Conservation (phyloP, 2,888 invertebrate species). For the Ornithoptera priamus region DNA sequence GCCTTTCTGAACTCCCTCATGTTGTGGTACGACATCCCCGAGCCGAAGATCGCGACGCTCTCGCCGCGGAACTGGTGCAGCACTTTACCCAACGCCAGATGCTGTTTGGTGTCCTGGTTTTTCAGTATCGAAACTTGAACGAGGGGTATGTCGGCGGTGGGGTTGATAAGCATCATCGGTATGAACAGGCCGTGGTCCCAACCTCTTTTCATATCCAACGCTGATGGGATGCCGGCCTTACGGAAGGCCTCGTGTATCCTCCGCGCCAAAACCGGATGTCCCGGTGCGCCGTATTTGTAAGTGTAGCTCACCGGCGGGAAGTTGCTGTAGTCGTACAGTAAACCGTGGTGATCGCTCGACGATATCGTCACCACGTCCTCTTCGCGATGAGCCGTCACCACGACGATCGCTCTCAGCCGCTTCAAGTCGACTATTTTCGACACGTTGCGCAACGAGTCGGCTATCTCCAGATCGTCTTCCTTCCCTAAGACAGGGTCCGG, state of each 20-base stretch:
- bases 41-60: constrained; percentile 49
- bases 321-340: constrained; percentile 50
- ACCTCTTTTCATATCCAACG: constrained; percentile 46
- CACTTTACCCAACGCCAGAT: constrained; percentile 48
- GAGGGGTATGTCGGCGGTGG: constrained; percentile 50
- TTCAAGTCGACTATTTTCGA: constrained; percentile 42
- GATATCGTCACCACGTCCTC: constrained; percentile 48
- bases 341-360: constrained; percentile 40
- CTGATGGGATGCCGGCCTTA: constrained; percentile 40
- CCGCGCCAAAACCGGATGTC: constrained; percentile 43
- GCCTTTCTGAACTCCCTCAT: constrained; percentile 39
- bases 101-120: constrained; percentile 45
- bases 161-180: constrained; percentile 56
- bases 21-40: constrained; percentile 51
- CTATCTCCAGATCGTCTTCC: constrained; percentile 44
- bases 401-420: constrained; percentile 43
- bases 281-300: constrained; percentile 48
- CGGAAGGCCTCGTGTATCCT: constrained; percentile 45
- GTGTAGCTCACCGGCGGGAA: constrained; percentile 50
- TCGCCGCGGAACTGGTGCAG: constrained; percentile 47
- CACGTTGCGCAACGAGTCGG: constrained; percentile 43
- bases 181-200: constrained; percentile 60
- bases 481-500: constrained; percentile 48
- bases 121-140: constrained; percentile 50
- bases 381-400: constrained; percentile 53